Base-by-base conservation (phyloP, 37 sponge, comb jelly and placozoan species). In the Spongia lamella region DNA sequence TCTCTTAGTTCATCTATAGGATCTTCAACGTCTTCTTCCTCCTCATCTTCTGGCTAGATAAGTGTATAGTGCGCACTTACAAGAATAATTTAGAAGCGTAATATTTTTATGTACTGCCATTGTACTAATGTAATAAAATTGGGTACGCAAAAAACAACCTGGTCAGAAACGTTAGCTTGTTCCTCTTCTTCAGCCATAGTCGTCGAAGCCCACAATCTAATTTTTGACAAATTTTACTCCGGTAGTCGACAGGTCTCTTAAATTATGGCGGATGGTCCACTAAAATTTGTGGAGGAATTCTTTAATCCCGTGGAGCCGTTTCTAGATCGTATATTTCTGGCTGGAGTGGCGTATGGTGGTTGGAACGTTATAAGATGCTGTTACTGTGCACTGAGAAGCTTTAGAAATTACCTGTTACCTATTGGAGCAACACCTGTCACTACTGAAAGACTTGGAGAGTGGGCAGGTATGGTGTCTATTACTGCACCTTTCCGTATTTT, bases 1-100 rank as follows among this genome's bases (percentile, higher is more conserved):
- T 96, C 96, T 25, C 55, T 83, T 14, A 96, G 64, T 7, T 70
- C 87, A 11, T 86, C 90, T 61, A 86, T 77, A 25, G 86, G 89
- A 77, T 93, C 94, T 59, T 70, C 83, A 20, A 57, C 56, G 11
- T 90, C 94, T 63, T 93, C 88, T 63, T 86, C 80, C 66, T 77
- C 72, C 29, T 80, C 76, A 33, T 54, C 74, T 49, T 31, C 32
- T 22, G 27, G 31, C 36, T 29, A 35, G 3, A 32, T 25, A 79
- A 16, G 1, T 15, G 11, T 17, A 68, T 25, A 68, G 36, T 43
- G 47, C 47, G 47, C 47, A 43, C 9, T 9, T 13, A 43, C 9
- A 43, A 43, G 47, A 43, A 43, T 9, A 43, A 13, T 13, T n/a
- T n/a, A n/a, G n/a, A n/a, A n/a, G n/a, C n/a, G n/a, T n/a, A n/a